These are phyloP conservation scores for Oligia latruncula DNA, from an alignment of 2,888 invertebrate genomes.

Conservation along the genomic window DNA sequence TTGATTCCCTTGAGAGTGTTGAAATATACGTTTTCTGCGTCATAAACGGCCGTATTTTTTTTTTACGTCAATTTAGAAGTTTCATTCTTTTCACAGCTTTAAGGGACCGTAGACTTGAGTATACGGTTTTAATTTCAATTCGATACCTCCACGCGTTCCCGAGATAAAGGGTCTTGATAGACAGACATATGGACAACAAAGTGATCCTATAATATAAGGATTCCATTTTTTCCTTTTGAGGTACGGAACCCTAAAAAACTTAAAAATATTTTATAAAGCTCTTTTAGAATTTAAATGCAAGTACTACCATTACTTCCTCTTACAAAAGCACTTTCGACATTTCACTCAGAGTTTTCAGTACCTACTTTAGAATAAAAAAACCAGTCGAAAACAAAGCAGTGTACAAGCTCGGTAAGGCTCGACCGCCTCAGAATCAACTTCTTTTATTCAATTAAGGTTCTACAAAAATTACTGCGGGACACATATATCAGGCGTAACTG, in stretches of 20 bases:
- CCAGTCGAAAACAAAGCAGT: neutral
- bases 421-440: constrained; percentile 68
- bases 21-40: too few species aligned
- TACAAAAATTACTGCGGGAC: constrained; percentile 80
- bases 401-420: constrained; percentile 13
- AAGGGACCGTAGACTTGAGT: too few species aligned
- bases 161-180: too few species aligned
- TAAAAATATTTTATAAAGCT: neutral
- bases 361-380: constrained; percentile 7
- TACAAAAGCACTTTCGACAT: constrained; percentile 2
- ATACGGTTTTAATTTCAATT: too few species aligned
- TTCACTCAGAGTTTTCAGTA: neutral
- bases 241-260: neutral
- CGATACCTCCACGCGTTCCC: too few species aligned
- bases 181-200: too few species aligned
- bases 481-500: constrained; percentile 83
- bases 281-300: neutral
- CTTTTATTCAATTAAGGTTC: constrained; percentile 83
- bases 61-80: too few species aligned
- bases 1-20: too few species aligned
- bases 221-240: too few species aligned
- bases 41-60: too few species aligned
- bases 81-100: too few species aligned
- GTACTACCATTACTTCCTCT: neutral
- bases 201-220: too few species aligned